phyloP scores from a whole-genome alignment of 2,797 vertebrate genomes.

The Siniperca undulata region DNA sequence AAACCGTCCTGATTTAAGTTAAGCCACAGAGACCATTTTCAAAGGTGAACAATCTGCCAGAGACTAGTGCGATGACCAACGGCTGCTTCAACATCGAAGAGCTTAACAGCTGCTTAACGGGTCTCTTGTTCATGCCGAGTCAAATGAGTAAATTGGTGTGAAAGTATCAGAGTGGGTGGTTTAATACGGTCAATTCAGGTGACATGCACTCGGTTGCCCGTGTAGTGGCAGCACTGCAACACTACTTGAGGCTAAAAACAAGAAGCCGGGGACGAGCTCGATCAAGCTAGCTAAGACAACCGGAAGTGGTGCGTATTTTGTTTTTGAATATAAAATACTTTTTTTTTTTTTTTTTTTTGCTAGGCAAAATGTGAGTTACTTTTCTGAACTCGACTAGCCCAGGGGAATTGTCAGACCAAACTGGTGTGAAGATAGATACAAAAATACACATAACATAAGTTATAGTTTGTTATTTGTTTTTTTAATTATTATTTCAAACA shows the following conservation, averaged over 20 bases:
- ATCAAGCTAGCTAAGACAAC: conserved; percentile 16
- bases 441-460: neutral
- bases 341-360: neutral
- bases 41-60: neutral
- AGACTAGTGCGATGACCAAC: neutral
- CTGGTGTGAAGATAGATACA: neutral
- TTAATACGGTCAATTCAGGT: conserved; percentile 49
- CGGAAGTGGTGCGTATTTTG: conserved; percentile 32
- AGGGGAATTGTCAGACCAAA: neutral
- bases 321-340: conserved; percentile 33
- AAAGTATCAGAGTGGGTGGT: neutral
- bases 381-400: neutral
- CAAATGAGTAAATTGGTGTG: neutral
- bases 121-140: neutral
- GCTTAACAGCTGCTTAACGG: no score
- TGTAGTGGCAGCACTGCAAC: conserved; percentile 66
- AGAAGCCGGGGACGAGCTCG: conserved; percentile 56
- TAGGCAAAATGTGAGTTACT: neutral
- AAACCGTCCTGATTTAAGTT: neutral
- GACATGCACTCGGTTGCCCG: conserved; percentile 58
- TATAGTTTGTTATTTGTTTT: no score
- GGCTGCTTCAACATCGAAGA: neutral
- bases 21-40: neutral
- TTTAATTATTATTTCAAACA: neutral
- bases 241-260: conserved; percentile 63